phyloP scores from a whole-genome alignment of 92 coral and sea anemone genomes.

The Actinernus sp. region DNA sequence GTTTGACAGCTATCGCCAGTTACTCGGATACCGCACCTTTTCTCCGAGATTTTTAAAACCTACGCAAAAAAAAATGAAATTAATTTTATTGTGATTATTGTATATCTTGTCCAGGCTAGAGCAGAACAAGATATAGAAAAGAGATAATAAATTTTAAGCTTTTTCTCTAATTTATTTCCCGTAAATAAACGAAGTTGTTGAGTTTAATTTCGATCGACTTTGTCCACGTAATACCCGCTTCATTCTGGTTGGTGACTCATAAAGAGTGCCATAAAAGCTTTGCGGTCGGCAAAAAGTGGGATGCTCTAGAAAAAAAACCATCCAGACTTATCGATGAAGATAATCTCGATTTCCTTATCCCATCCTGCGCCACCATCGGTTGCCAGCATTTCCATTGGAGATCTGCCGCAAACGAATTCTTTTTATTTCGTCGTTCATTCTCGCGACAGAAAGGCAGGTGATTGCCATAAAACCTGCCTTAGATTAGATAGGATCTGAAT shows the following conservation, averaged over 20 bases:
- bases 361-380: not conserved
- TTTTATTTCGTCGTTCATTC: too few species aligned
- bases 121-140: too few species aligned
- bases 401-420: too few species aligned
- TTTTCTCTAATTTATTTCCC: too few species aligned
- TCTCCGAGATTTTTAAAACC: too few species aligned
- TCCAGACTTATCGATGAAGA: not conserved
- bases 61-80: too few species aligned
- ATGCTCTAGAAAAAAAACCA: not conserved
- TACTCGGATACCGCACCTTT: not conserved
- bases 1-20: slow-evolving; percentile 3
- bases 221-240: too few species aligned
- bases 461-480: not conserved
- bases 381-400: too few species aligned
- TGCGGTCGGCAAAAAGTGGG: not conserved
- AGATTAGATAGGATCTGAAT: slow-evolving; percentile 27
- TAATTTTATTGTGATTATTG: slow-evolving; percentile 3
- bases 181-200: not conserved
- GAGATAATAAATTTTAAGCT: too few species aligned
- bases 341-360: not conserved
- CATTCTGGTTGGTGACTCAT: too few species aligned
- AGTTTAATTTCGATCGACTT: not conserved
- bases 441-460: not conserved
- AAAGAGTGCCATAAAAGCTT: not conserved
- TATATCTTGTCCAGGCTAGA: too few species aligned